Evolutionary conservation across 1,140 invertebrate genomes (phyloP).

Genomic region (Drosophila micromelanica): DNA sequence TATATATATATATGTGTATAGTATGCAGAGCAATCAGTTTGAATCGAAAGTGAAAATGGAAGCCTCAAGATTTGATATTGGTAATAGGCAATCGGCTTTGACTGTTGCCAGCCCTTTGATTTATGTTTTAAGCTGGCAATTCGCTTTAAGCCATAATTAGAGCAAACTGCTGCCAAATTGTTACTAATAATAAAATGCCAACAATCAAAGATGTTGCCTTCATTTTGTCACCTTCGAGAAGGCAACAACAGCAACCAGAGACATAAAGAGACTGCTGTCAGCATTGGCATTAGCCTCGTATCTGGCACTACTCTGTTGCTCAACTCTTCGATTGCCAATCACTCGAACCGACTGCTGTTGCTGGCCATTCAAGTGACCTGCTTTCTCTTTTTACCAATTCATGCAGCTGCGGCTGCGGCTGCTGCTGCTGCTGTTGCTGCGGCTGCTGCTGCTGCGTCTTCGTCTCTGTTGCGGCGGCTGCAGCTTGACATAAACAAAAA

Average conservation of each 20-base stretch:
- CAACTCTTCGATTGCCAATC: slow-evolving; percentile 81
- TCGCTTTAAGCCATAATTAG: slow-evolving; percentile 63
- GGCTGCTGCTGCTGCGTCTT: background rate
- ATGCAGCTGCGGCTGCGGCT: slow-evolving; percentile 45
- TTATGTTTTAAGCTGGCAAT: background rate
- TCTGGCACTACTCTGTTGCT: slow-evolving; percentile 60
- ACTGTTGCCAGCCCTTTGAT: slow-evolving; percentile 22
- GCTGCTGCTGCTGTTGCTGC: background rate
- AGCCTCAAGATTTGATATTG: background rate
- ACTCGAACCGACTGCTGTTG: slow-evolving; percentile 62
- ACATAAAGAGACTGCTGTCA: slow-evolving; percentile 31
- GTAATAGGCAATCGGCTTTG: slow-evolving; percentile 1
- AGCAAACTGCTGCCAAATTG: slow-evolving; percentile 59
- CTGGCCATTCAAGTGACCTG: slow-evolving; percentile 81
- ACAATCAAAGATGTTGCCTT: slow-evolving; percentile 51
- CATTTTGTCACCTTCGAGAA: slow-evolving; percentile 77
- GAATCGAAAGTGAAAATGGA: slow-evolving; percentile 71
- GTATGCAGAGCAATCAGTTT: slow-evolving; percentile 44
- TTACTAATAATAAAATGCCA: slow-evolving; percentile 27
- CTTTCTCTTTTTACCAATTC: slow-evolving; percentile 80
- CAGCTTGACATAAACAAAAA: slow-evolving; percentile 41
- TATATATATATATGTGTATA: background rate
- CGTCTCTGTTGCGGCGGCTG: slow-evolving; percentile 28
- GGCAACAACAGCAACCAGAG: slow-evolving; percentile 24
- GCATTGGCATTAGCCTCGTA: slow-evolving; percentile 66